These are phyloP conservation scores for Notothenia rossii DNA, from an alignment of 2,113 vertebrate species.

Conservation along the genomic window DNA sequence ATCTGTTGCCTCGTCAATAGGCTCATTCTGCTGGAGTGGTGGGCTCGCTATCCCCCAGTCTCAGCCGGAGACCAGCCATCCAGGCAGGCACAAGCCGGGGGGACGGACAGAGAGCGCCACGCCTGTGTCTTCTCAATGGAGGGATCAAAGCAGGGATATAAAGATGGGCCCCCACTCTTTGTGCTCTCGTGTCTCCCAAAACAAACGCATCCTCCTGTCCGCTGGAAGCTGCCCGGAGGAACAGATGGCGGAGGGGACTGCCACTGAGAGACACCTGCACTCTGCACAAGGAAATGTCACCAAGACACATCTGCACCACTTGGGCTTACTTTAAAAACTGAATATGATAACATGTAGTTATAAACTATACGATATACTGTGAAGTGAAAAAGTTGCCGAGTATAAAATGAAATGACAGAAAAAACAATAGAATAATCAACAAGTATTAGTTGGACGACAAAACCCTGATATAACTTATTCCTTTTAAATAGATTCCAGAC, in stretches of 20 bases:
- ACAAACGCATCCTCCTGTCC: conserved; percentile 76
- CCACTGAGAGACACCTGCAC: conserved; percentile 57
- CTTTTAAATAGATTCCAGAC: background rate
- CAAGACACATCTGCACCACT: conserved; percentile 34
- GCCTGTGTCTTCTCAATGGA: conserved; percentile 71
- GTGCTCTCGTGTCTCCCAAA: conserved; percentile 75
- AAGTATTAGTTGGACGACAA: background rate
- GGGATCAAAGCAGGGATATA: conserved; percentile 74
- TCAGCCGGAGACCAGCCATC: conserved; percentile 38
- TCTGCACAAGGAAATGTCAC: conserved; percentile 9
- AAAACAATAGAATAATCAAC: background rate
- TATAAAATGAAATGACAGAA: too few species aligned
- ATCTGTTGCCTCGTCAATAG: conserved; percentile 82
- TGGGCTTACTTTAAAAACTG: conserved; percentile 6
- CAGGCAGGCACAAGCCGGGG: conserved; percentile 45
- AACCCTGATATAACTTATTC: background rate
- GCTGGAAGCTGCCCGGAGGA: conserved; percentile 41
- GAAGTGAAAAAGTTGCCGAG: too few species aligned
- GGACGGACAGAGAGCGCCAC: conserved; percentile 34
- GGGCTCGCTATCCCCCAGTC: conserved; percentile 32
- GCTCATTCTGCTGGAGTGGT: conserved; percentile 78
- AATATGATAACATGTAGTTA: background rate
- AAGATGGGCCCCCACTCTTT: conserved; percentile 75
- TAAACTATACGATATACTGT: background rate
- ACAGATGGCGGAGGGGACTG: conserved; percentile 73